phyloP scores from a whole-genome alignment of 2,797 vertebrate species.

The Sebastes dallii region DNA sequence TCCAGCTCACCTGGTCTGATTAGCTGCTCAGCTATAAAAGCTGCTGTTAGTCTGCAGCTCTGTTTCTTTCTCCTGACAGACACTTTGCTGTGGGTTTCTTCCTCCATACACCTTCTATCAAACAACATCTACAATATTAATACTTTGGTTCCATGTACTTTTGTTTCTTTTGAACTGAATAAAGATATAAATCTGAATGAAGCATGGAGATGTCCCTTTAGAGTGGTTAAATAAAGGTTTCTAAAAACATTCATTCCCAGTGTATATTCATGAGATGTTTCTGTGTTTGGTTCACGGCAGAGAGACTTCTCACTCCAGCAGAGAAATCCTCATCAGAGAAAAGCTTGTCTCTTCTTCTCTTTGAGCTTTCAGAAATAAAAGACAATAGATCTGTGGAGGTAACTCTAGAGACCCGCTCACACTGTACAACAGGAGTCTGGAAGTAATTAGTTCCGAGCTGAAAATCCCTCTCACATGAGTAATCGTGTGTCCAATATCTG shows the following conservation, averaged over 20 bases:
- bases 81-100: too few relatives aligned
- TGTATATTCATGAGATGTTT: not conserved
- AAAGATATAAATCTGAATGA: not conserved
- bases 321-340: constrained; percentile 17
- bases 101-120: not conserved
- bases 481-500: constrained; percentile 18
- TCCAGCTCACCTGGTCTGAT: not conserved
- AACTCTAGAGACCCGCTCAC: not conserved
- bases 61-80: not conserved
- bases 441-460: constrained; percentile 32
- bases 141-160: not conserved
- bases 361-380: constrained; percentile 17
- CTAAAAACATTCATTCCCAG: not conserved
- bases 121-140: not conserved
- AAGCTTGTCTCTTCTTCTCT: not conserved
- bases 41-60: too few relatives aligned
- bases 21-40: too few relatives aligned
- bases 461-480: constrained; percentile 9
- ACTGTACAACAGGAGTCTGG: constrained; percentile 9
- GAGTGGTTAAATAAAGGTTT: constrained; percentile 22
- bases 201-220: not conserved
- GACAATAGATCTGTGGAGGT: constrained; percentile 10
- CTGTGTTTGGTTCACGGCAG: not conserved
- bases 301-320: not conserved
- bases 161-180: not conserved